These are phyloP conservation scores for Lerista edwardsae DNA, from an alignment of 2,797 vertebrate species.

Conservation along the genomic window DNA sequence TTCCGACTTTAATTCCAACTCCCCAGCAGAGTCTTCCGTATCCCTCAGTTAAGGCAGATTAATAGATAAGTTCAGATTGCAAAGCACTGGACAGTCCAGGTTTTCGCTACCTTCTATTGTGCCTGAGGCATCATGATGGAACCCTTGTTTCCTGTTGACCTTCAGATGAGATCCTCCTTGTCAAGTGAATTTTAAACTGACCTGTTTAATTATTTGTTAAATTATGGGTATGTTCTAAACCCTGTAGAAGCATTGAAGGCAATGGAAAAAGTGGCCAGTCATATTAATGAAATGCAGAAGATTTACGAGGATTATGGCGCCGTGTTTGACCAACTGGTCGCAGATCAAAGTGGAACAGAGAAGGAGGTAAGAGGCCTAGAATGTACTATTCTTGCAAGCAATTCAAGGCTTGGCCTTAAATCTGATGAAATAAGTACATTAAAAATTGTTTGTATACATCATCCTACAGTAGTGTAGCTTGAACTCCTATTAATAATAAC, in stretches of 20 bases:
- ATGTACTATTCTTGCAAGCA: background rate
- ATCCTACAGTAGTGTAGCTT: background rate
- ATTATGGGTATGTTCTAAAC: constrained; percentile 36
- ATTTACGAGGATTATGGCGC: constrained; percentile 96
- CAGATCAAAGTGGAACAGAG: constrained; percentile 89
- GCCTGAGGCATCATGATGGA: background rate
- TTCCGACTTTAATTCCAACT: no score
- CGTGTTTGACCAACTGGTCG: constrained; percentile 94
- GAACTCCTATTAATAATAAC: background rate
- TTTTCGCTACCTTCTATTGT: background rate
- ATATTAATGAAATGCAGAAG: constrained; percentile 99
- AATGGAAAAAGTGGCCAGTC: constrained; percentile 98
- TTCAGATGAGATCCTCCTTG: background rate
- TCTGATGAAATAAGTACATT: background rate
- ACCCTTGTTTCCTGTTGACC: background rate
- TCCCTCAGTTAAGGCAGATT: no score
- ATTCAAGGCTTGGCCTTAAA: constrained; percentile 20
- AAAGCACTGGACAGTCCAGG: background rate
- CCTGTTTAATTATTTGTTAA: constrained; percentile 23
- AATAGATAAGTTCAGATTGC: no score
- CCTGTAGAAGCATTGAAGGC: constrained; percentile 92
- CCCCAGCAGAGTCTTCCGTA: no score
- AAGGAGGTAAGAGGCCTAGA: constrained; percentile 84
- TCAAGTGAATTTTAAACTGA: background rate
- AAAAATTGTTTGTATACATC: background rate